A percentile compares a stretch with the other conserved stretches of the same genome.
These are phyloP conservation scores for Elysia chlorotica DNA, from an alignment of 1,140 invertebrate species.

Conservation along the genomic window DNA sequence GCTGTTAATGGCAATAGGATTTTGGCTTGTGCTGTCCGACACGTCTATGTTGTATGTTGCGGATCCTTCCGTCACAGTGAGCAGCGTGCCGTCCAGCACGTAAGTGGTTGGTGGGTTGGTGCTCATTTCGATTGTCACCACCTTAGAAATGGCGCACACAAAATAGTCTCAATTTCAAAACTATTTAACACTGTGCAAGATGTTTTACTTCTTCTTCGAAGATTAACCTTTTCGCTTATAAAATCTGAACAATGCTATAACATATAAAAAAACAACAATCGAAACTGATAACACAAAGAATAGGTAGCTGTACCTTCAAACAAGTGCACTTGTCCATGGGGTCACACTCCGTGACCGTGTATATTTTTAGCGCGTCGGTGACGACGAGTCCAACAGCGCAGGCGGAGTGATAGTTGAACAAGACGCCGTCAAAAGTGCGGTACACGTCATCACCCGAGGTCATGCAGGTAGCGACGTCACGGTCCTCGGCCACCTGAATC, in stretches of 20 bases:
- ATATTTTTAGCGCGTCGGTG: background rate
- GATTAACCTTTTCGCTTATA: too few relatives aligned
- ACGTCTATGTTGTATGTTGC: background rate
- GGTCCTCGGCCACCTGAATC: background rate
- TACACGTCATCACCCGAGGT: conserved; percentile 14
- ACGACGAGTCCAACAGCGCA: conserved; percentile 8
- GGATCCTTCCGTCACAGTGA: background rate
- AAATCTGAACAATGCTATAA: too few relatives aligned
- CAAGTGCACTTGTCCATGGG: conserved; percentile 6
- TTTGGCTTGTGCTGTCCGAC: background rate
- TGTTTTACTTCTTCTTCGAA: too few relatives aligned
- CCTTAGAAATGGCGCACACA: too few relatives aligned
- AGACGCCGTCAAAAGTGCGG: conserved; percentile 5
- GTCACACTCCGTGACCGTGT: conserved; percentile 8
- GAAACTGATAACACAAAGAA: too few relatives aligned
- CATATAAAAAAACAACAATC: too few relatives aligned
- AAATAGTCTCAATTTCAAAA: too few relatives aligned
- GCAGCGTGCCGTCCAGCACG: background rate
- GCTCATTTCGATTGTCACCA: background rate
- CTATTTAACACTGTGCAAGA: too few relatives aligned
- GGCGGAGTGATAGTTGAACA: background rate
- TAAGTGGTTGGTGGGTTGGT: background rate
- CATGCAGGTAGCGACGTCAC: conserved; percentile 2
- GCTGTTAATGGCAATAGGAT: background rate
- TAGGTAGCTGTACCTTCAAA: conserved; percentile 4